A percentile compares a stretch with the other conserved stretches of the same genome.
phyloP scores from a whole-genome alignment of 1,140 invertebrate genomes.

The Venturia canescens region DNA sequence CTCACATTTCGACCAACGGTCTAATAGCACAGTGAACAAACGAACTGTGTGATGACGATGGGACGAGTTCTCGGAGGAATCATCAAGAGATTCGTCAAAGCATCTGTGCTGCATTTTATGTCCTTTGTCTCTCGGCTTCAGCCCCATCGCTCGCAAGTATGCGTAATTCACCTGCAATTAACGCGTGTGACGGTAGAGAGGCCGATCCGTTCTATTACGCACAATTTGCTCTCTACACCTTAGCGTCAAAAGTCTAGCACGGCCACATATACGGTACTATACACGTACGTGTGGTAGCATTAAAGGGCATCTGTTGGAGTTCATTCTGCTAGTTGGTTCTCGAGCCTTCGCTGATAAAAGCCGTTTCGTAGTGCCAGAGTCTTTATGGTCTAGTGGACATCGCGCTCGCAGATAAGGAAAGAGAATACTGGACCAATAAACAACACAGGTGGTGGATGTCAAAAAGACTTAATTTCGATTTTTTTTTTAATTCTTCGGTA shows the following conservation, averaged over 20 bases:
- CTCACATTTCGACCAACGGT: not conserved
- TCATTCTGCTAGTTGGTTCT: not conserved
- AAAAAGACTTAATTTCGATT: no score
- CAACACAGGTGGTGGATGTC: no score
- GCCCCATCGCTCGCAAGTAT: slow-evolving; percentile 1
- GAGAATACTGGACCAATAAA: no score
- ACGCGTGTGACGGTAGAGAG: slow-evolving; percentile 49
- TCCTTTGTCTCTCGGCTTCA: not conserved
- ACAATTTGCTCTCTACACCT: slow-evolving; percentile 32
- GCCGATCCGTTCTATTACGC: slow-evolving; percentile 33
- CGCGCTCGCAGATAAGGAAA: no score
- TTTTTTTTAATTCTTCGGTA: no score
- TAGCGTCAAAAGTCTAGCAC: not conserved
- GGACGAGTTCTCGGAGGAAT: not conserved
- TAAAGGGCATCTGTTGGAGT: slow-evolving; percentile 17
- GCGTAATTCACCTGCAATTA: slow-evolving; percentile 54
- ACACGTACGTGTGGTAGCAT: slow-evolving; percentile 4
- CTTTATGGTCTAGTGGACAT: no score
- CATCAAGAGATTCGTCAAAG: slow-evolving; percentile 21
- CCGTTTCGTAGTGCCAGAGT: no score
- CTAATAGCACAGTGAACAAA: slow-evolving; percentile 17
- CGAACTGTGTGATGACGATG: slow-evolving; percentile 6
- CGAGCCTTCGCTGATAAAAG: no score
- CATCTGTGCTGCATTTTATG: not conserved
- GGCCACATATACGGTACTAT: not conserved